Base-by-base conservation (phyloP, 64 coral and sea anemone genomes). In the Actinia tenebrosa region DNA sequence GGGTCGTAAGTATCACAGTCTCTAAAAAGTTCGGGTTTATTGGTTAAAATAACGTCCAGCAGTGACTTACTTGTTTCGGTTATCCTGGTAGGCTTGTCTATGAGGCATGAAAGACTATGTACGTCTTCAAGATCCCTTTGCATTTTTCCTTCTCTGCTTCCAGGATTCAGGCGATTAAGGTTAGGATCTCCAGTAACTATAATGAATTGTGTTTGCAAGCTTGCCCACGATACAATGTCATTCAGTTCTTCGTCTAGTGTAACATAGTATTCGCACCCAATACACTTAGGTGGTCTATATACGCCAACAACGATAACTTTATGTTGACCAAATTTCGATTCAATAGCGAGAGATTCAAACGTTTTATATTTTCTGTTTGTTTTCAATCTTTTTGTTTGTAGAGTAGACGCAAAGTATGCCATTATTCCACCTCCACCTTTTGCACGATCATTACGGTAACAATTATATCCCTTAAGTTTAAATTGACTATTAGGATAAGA, bases 401-500 rank as follows among this genome's bases (percentile, higher is more conserved):
- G 17, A 3, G 25, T 64, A 19, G 85, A 66, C 8, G 85, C 63
- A 45, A 86, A 66, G 61, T 71, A 86, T 5, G 85, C 85, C 19
- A 86, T 66, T 1, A 86, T 44, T 14, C 85, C 43, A 5, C 85
- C 85, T 0, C 85, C 85, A 5, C 85, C 85, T 86, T 86, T 86
- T 3, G 9, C 46, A 13, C 85, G 63, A 68, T 86, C 85, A 17
- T 86, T 69, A 2, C 61, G 23, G 59, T 86, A 86, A 2, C 42
- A 4, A 68, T 71, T 44, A 10, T 17, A 86, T 4, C 30, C 30
- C 0, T 69, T 45, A 16, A 86, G 63, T 86, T 66, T 16, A 46
- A 86, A 86, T 44, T 86, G 84, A 3, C 27, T 86, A 26, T 86
- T 68, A 5, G 85, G 85, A 68, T 86, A 86, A 5, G 61, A 44